Base-by-base conservation (phyloP, 1,140 invertebrate species). In the Hestina assimilis region DNA sequence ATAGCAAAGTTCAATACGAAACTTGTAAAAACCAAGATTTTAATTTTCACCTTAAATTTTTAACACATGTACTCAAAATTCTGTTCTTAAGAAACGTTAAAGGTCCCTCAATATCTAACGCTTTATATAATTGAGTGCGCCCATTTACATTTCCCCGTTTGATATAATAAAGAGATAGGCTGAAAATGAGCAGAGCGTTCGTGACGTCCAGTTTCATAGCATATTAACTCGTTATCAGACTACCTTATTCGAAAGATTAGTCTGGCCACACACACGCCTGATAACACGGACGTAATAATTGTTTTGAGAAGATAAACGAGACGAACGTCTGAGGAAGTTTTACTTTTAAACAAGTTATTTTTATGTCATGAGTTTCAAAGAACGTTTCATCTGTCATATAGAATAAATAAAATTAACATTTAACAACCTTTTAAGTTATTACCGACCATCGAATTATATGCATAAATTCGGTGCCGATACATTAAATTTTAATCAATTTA, bases 231-330 rank as follows among this genome's bases (percentile, higher is more conserved):
- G 53, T 75, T 75, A 75, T 78, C 72, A 56, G 57, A 52, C 59
- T 59, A 46, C 59, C 70, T 63, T 62, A 54, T 61, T 55, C 46
- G 52, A 48, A 43, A 64, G 68, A 68, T 72, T 66, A 69, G 35
- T 47, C 50, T 21, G 68, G 61, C 75, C 71, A 74, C 73, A 75
- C 72, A 68, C 63, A 58, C 42, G 51, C 23, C 29, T 59, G 71
- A 79, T 74, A 71, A 70, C 41, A 12, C 21, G 21, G 23, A 56
- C 38, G 48, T 63, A 52, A 67, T 64, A 67, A 73, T 67, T 65
- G 66, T 64, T 65, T 63, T 60, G 47, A 40, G 45, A 47, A 47
- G 53, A 56, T 56, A 56, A 40, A 40, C 12, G 14, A 24, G 14
- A 24, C 21, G 14, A 23, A 42, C 20, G 20, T 42, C 11, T 9